A percentile compares a stretch with the other conserved stretches of the same genome.
phyloP scores from a whole-genome alignment of 1,140 invertebrate species.

The Periplaneta americana region DNA sequence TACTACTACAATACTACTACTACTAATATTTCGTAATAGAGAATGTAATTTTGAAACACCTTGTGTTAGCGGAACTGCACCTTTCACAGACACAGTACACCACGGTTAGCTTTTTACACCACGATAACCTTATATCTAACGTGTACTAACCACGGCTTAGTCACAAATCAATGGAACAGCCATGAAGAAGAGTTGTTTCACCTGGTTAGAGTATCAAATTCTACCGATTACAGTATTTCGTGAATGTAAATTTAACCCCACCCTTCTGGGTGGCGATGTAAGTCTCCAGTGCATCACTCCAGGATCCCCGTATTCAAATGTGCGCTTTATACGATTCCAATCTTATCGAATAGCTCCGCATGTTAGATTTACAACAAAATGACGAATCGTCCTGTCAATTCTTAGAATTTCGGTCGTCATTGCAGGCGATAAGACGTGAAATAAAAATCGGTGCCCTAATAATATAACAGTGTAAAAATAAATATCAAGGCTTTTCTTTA shows the following conservation, averaged over 20 bases:
- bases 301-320: neutral
- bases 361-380: no score
- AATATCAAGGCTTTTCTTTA: no score
- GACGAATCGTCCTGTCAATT: no score
- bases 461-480: no score
- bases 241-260: neutral
- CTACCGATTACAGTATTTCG: neutral
- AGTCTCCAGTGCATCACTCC: neutral
- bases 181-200: neutral
- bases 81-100: neutral
- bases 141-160: neutral
- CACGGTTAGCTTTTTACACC: neutral
- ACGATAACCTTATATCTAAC: neutral
- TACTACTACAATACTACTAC: no score
- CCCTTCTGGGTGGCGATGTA: neutral
- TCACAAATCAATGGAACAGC: neutral
- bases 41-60: neutral
- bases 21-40: neutral
- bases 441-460: no score
- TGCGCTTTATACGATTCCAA: no score
- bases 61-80: neutral
- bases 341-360: no score
- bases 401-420: no score
- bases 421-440: no score
- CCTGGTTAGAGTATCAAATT: neutral